Base-by-base conservation (phyloP, 2,797 vertebrate species). In the Paramormyrops hopkinsi region DNA sequence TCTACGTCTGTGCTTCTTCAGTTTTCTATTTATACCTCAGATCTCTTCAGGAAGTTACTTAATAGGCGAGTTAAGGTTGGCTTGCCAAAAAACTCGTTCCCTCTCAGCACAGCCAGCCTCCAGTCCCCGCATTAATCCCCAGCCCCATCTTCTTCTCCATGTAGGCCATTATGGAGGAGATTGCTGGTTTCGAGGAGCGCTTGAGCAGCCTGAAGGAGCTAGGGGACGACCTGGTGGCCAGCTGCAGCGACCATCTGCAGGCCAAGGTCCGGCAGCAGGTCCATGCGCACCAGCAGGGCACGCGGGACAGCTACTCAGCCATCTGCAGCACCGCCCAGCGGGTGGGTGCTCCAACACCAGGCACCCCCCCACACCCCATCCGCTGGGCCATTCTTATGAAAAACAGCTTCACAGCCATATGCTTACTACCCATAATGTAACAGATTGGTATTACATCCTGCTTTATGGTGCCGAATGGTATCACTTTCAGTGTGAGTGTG, bases 111-210 rank as follows among this genome's bases (percentile, higher is more conserved):
- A 37, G 65, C 65, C 29, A 37, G 59, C 22, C 22, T 29, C 59
- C 22, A 65, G 1, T 25, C 65, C 29, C 41, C 14, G 33, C 29
- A 82, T 83, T 84, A 29, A 50, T 11, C 22, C 79, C n/a, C 79
- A 69, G 25, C 79, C 41, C n/a, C 8, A 12, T 50, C 44, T 50
- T 51, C 1, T 51, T 25, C 88, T 3, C 93, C 93, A 88, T 53
- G 90, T 92, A 99, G 99, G 98, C 98, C 91, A 97, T 98, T 92
- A 99, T 99, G 99, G 99, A 99, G 94, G 99, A 99, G 95, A 98
- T 99, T 88, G 96, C 97, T 1, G 96, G 97, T 69, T 99, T 99
- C 94, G 98, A 99, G 96, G 97, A 98, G 88, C 97, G 97, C 89
- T 94, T 99, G 93, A 94, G 94, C 59, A 94, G 86, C 50, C 96